Evolutionary conservation across 2,797 vertebrate genomes (phyloP).

Genomic region (Bradypodion pumilum): DNA sequence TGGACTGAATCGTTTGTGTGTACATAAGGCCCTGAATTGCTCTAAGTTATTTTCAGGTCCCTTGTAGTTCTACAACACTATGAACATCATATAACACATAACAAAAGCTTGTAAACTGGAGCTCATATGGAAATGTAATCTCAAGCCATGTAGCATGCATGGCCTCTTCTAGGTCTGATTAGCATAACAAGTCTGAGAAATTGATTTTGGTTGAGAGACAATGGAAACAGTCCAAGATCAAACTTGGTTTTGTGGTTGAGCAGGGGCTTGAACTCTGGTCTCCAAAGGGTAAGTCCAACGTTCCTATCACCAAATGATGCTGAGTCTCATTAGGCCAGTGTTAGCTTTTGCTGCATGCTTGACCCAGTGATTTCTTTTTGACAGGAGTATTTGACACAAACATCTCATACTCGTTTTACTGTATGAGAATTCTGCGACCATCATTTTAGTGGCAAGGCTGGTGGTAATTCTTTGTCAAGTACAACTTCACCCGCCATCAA

Average conservation of each 20-base stretch:
- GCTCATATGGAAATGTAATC: not conserved
- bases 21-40: not conserved
- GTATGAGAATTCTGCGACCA: not conserved
- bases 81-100: too few relatives aligned
- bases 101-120: not conserved
- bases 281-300: not conserved
- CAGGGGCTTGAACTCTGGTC: not conserved
- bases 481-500: not conserved
- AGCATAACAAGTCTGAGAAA: not conserved
- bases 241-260: not conserved
- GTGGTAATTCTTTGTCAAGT: not conserved
- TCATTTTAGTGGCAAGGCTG: not conserved
- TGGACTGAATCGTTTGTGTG: not conserved
- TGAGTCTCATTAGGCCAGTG: not conserved
- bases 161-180: not conserved
- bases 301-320: not conserved
- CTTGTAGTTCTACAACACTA: too few relatives aligned
- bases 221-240: not conserved
- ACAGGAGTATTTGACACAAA: not conserved
- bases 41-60: not conserved
- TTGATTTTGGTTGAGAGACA: not conserved
- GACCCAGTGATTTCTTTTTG: not conserved
- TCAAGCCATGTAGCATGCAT: not conserved
- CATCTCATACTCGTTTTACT: not conserved
- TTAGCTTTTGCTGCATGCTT: not conserved